phyloP scores from a whole-genome alignment of 2,797 vertebrate species.

The Lemur catta region DNA sequence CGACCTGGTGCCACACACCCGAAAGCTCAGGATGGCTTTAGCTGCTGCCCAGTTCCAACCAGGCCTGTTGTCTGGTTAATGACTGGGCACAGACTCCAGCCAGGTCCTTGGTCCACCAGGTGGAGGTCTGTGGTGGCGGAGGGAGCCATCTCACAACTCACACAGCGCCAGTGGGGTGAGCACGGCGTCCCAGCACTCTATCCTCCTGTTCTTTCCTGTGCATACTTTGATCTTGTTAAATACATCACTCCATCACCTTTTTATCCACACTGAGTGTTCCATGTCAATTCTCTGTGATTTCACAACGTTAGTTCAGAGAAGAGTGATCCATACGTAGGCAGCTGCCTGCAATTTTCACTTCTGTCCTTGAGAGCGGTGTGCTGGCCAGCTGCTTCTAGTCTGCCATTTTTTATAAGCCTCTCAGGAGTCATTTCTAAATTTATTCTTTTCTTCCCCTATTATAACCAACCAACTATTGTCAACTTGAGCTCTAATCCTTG shows the following conservation, averaged over 20 bases:
- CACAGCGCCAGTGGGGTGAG: too few species aligned
- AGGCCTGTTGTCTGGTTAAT: too few species aligned
- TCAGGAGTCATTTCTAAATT: background rate
- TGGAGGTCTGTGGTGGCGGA: too few species aligned
- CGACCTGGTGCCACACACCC: too few species aligned
- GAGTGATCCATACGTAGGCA: background rate
- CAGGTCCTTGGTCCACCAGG: too few species aligned
- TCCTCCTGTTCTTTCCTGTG: too few species aligned
- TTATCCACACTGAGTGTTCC: background rate
- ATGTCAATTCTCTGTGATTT: too few species aligned
- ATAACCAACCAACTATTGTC: background rate
- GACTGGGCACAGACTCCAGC: too few species aligned
- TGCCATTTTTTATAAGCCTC: background rate
- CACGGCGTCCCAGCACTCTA: too few species aligned
- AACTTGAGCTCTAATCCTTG: background rate
- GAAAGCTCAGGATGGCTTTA: too few species aligned
- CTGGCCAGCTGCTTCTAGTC: background rate
- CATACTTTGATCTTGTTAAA: background rate
- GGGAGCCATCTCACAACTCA: too few species aligned
- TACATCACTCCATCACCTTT: background rate
- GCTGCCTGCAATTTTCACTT: background rate
- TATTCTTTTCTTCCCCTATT: background rate
- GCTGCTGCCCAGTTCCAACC: too few species aligned
- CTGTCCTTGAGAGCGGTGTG: background rate
- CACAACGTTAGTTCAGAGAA: background rate